These are phyloP conservation scores for Chondrosia reniformis DNA, from an alignment of 37 sponge, comb jelly and placozoan species.

Conservation along the genomic window DNA sequence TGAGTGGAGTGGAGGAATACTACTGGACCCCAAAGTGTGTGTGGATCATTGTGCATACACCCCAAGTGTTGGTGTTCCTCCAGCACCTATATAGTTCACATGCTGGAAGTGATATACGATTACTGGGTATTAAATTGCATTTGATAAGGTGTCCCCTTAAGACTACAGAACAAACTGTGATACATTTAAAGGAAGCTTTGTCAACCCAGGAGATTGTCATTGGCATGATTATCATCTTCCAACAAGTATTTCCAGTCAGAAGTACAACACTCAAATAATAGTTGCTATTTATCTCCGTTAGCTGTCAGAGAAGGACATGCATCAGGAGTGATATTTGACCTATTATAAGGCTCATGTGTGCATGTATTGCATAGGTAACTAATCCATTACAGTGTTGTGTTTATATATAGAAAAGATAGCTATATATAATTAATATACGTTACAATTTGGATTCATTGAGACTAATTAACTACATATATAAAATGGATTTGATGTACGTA, in stretches of 20 bases:
- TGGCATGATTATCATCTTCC: slow-evolving; percentile 31
- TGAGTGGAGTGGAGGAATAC: slow-evolving; percentile 18
- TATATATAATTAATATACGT: too few relatives aligned
- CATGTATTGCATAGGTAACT: too few relatives aligned
- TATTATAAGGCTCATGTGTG: too few relatives aligned
- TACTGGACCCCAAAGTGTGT: background rate
- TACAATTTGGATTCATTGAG: too few relatives aligned
- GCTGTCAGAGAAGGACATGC: too few relatives aligned
- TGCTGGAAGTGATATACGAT: background rate
- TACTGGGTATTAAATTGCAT: slow-evolving; percentile 21
- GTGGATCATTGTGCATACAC: slow-evolving; percentile 10
- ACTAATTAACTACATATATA: too few relatives aligned
- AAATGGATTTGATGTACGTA: too few relatives aligned
- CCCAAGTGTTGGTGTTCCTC: slow-evolving; percentile 1
- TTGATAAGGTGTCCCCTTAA: slow-evolving; percentile 19
- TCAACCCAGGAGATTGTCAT: slow-evolving; percentile 8
- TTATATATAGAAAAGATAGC: too few relatives aligned
- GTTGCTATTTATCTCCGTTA: slow-evolving; percentile 23
- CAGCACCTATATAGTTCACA: slow-evolving; percentile 13
- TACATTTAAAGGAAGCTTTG: background rate
- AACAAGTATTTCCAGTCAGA: background rate
- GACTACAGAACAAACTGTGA: slow-evolving; percentile 6
- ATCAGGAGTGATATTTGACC: too few relatives aligned
- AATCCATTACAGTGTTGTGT: too few relatives aligned
- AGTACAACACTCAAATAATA: slow-evolving; percentile 18